Conservation (phyloP, 2,888 invertebrate genomes). For the Agrochola macilenta region DNA sequence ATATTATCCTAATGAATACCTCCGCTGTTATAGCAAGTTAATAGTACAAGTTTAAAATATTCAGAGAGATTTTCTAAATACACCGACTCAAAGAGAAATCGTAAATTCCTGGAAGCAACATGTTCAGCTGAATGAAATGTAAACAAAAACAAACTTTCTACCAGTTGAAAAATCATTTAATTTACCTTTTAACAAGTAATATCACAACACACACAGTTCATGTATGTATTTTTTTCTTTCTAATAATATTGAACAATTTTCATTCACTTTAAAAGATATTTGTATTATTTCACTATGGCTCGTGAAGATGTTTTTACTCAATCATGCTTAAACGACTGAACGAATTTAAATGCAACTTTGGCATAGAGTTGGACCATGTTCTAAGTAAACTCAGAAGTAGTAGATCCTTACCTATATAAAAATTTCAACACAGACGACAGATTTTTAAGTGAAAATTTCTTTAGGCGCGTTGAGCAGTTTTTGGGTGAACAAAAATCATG, state of each 20-base stretch:
- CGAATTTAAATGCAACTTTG: not conserved
- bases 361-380: not conserved
- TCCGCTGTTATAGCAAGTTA: not conserved
- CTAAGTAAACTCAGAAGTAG: not conserved
- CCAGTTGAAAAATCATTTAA: not conserved
- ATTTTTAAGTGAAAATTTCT: not conserved
- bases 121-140: not conserved
- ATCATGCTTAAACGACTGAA: not conserved
- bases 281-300: not conserved
- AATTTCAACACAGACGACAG: not conserved
- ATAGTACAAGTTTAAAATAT: not conserved
- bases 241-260: not conserved
- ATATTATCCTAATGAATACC: not conserved
- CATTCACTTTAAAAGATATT: not conserved
- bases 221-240: too few species aligned
- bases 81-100: not conserved
- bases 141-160: too few species aligned
- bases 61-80: too few species aligned
- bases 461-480: too few species aligned
- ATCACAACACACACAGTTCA: too few species aligned
- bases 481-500: too few species aligned
- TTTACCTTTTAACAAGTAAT: not conserved
- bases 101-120: not conserved
- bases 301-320: not conserved
- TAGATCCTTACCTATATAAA: not conserved